Base-by-base conservation (phyloP, 1,140 invertebrate species). In the Drosophila arizonae region DNA sequence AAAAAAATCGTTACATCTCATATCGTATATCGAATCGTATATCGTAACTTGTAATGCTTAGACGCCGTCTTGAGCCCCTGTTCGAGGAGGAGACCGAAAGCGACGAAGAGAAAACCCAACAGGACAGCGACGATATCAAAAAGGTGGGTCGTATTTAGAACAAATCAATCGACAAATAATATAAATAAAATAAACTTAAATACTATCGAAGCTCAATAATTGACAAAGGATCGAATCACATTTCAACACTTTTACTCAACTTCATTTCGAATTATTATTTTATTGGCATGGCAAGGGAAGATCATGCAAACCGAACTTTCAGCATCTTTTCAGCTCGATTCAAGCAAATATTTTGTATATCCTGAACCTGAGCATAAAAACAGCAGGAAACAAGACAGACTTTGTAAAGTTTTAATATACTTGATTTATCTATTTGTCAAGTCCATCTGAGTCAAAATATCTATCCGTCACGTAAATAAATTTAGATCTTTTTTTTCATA, bases 11-110 rank as follows among this genome's bases (percentile, higher is more conserved):
- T 72, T 68, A 69, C 82, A 87, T 88, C 56, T 63, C 74, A 79
- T 75, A 82, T 75, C 79, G 79, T 68, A 82, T 63, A 63, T 61
- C 79, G 80, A 51, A 63, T 69, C 79, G 77, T 84, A 72, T 84
- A 69, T 71, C 81, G 73, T 56, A 79, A 81, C 60, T 69, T 76
- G 76, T 69, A 75, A 81, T 82, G 62, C 84, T 76, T 91, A 92
- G 91, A 89, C 89, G 94, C 92, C 93, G 94, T 77, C 91, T 95
- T 89, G 94, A 95, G 87, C 94, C 94, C 45, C 92, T 95, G 45
- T 93, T 95, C 71, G 94, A 95, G 92, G 94, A 95, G 92, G 94
- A 95, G 68, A 92, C 91, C 45, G 91, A 92, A 73, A 92, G 91
- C 77, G 91, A 91, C 64, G 91, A 91, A 79, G 90, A 91, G 76